Evolutionary conservation across 2,888 invertebrate species (phyloP).

Genomic region (Danaus chrysippus): DNA sequence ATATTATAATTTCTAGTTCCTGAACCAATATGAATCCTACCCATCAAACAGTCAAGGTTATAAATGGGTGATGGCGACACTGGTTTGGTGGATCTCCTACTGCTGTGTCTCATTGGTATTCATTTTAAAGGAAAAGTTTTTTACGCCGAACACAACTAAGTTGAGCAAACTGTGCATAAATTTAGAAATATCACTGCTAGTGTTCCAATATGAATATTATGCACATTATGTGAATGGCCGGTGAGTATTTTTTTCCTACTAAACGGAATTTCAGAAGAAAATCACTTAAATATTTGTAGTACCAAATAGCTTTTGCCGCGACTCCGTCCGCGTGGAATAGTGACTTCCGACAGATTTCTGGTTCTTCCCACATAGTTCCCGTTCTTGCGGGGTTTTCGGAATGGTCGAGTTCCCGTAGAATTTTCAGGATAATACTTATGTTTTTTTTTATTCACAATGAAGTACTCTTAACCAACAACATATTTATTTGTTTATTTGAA

Average conservation of each 20-base stretch:
- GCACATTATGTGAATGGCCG: constrained; percentile 71
- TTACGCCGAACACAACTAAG: constrained; percentile 36
- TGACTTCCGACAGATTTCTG: too few relatives aligned
- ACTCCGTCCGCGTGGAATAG: too few relatives aligned
- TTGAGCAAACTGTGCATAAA: constrained; percentile 51
- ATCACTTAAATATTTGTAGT: not conserved
- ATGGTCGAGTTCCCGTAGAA: too few relatives aligned
- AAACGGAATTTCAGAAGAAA: too few relatives aligned
- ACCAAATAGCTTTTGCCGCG: too few relatives aligned
- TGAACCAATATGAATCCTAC: constrained; percentile 45
- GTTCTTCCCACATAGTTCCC: too few relatives aligned
- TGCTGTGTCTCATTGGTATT: constrained; percentile 36
- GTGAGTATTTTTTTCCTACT: constrained; percentile 36
- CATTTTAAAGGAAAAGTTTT: constrained; percentile 41
- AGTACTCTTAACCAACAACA: too few relatives aligned
- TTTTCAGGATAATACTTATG: too few relatives aligned
- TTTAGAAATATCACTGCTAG: constrained; percentile 56
- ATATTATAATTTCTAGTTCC: constrained; percentile 40
- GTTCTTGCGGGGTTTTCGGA: too few relatives aligned
- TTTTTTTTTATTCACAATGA: too few relatives aligned
- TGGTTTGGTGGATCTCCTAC: constrained; percentile 62
- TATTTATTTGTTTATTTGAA: too few relatives aligned
- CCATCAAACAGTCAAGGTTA: constrained; percentile 54
- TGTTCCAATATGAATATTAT: constrained; percentile 64
- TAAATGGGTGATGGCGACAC: constrained; percentile 50